Evolutionary conservation across 1,140 invertebrate species (phyloP), one percentile per base, ranked within the genome.

Genomic region (Drosophila nigromelanica): DNA sequence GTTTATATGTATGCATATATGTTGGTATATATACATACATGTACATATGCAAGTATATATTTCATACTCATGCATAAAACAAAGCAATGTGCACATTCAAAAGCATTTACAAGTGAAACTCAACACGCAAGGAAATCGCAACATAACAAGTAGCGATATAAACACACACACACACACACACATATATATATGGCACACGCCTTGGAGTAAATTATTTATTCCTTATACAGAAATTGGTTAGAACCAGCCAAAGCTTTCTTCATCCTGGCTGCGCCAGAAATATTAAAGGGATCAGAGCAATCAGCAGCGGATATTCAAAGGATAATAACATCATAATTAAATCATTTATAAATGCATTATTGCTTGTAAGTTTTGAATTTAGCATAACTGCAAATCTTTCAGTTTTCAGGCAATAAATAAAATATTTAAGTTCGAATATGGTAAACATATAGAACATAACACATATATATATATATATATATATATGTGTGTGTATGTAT

Each of bases 21-120:
- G 3, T 64, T 6, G 5, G 40, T 15, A 8, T 43, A 51, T 42
- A 15, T 56, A 35, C 2, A 3, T 35, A 8, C 33, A 10, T 10
- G 33, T 35, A 35, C 33, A 35, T 35, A 35, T 35, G 33, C 3
- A 6, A 14, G 39, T 40, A 40, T 14, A 6, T 40, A 42, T 55
- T 21, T 40, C 21, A n/a, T 43, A 62, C 35, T 14, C 8, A 45
- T 48, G 18, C 14, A 62, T 61, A 43, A 54, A 50, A 48, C 70
- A 62, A 24, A 21, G 54, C 63, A 54, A 61, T 42, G 42, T 52
- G 43, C 62, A 14, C 70, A 80, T 70, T 77, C 77, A 68, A 74
- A 48, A 64, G 43, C 58, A 72, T 66, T 75, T 64, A 56, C 72
- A 67, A 69, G 54, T 59, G 54, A 18, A 30, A n/a, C 62, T 56